Percentiles rank a stretch among this genome's conserved stretches.
Conservation (phyloP, 2,797 vertebrate species). For the Mormyrops boulengeri region DNA sequence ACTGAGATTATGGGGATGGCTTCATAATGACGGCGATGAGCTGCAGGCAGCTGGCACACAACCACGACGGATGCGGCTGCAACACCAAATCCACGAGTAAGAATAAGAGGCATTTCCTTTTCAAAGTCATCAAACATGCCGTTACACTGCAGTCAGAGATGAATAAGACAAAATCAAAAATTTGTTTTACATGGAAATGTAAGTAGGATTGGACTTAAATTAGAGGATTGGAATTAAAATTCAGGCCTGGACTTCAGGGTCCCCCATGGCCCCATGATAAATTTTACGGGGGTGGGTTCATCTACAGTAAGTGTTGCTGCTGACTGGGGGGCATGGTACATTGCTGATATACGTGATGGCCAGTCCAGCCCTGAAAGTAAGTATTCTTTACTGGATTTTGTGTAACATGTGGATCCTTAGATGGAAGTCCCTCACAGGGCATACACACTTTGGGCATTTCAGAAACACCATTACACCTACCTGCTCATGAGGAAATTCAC, state of each 20-base stretch:
- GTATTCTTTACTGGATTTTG: background rate
- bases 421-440: background rate
- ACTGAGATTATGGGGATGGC: background rate
- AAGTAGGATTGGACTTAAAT: background rate
- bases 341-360: background rate
- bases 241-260: background rate
- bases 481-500: background rate
- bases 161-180: background rate
- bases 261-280: background rate
- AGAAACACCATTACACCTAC: background rate
- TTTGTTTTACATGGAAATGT: background rate
- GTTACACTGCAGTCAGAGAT: background rate
- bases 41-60: background rate
- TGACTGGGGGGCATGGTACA: background rate
- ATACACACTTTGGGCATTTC: background rate
- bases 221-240: background rate
- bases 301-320: background rate
- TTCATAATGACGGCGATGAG: background rate
- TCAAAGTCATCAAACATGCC: background rate
- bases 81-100: background rate
- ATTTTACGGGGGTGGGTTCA: background rate
- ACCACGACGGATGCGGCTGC: background rate
- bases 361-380: background rate
- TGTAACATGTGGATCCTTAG: background rate
- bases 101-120: background rate